A percentile compares a stretch with the other conserved stretches of the same genome.
Evolutionary conservation across 2,113 vertebrate species (phyloP).

Genomic region (Amblyornis subalaris): DNA sequence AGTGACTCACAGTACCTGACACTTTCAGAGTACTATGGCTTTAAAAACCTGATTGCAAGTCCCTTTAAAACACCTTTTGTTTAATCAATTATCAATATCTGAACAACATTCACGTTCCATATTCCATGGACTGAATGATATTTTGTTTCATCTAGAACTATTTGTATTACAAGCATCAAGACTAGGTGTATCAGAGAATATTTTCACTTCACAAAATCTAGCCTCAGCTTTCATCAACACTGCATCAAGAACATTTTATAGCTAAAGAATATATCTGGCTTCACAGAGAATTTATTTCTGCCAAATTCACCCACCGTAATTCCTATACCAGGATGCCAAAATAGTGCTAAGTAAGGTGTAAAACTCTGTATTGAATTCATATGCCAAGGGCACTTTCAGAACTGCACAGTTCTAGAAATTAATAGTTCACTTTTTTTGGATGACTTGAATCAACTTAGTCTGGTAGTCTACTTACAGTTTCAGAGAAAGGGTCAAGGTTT

Average conservation of each 20-base stretch:
- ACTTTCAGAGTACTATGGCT: not conserved
- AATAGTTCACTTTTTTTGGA: not conserved
- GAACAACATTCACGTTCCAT: not conserved
- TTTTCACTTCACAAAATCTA: not conserved
- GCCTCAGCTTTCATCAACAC: not conserved
- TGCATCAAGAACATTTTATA: not conserved
- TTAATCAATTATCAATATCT: rapidly evolving
- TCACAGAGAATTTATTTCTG: not conserved
- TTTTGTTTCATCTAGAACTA: not conserved
- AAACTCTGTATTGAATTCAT: not conserved
- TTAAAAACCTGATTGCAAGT: not conserved
- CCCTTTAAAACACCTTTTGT: not conserved
- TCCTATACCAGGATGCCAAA: slow-evolving; percentile 2
- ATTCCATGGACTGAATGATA: not conserved
- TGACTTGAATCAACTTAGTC: not conserved
- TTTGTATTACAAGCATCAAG: not conserved
- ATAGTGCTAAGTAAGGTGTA: not conserved
- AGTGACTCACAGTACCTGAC: not conserved
- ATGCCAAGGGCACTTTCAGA: not conserved
- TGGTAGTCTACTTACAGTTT: not conserved
- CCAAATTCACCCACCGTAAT: not conserved
- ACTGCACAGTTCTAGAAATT: not conserved
- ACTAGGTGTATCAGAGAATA: not conserved
- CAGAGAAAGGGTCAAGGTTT: not conserved
- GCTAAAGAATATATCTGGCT: not conserved